Evolutionary conservation across 2,888 invertebrate genomes (phyloP).

Genomic region (Nasonia oneida): DNA sequence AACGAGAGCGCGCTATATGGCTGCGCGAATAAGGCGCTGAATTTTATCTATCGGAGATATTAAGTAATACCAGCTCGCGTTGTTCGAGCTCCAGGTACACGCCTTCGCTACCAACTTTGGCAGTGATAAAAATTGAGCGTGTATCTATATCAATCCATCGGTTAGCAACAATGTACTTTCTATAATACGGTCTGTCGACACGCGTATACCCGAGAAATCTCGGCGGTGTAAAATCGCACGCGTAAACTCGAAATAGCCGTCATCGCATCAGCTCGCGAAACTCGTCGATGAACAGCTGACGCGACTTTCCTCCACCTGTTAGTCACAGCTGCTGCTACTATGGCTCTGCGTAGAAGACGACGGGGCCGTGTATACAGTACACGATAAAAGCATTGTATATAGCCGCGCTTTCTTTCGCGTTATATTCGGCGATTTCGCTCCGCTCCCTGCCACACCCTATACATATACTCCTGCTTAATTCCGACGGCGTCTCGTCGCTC

Average conservation of each 20-base stretch:
- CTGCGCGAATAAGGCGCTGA: slow-evolving; percentile 39
- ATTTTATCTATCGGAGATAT: slow-evolving; percentile 33
- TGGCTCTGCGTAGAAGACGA: background rate
- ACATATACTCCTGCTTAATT: slow-evolving; percentile 56
- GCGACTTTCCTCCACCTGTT: slow-evolving; percentile 9
- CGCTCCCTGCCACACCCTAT: slow-evolving; percentile 65
- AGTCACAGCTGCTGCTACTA: background rate
- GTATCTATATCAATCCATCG: slow-evolving; percentile 3
- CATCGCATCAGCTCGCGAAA: background rate
- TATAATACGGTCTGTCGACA: background rate
- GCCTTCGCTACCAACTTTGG: slow-evolving; percentile 19
- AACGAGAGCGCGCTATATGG: slow-evolving; percentile 36
- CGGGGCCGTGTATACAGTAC: background rate
- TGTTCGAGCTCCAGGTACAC: background rate
- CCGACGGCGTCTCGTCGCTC: slow-evolving; percentile 57
- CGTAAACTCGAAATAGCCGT: background rate
- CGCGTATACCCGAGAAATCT: background rate
- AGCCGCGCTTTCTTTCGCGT: slow-evolving; percentile 24
- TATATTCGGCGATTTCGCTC: slow-evolving; percentile 61
- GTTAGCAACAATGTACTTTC: slow-evolving; percentile 3
- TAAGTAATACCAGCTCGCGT: slow-evolving; percentile 27
- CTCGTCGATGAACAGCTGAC: background rate
- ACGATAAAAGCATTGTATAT: background rate
- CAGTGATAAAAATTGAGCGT: slow-evolving; percentile 6
- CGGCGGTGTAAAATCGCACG: background rate